phyloP scores from a whole-genome alignment of 2,113 vertebrate genomes.

The Rattus rattus region DNA sequence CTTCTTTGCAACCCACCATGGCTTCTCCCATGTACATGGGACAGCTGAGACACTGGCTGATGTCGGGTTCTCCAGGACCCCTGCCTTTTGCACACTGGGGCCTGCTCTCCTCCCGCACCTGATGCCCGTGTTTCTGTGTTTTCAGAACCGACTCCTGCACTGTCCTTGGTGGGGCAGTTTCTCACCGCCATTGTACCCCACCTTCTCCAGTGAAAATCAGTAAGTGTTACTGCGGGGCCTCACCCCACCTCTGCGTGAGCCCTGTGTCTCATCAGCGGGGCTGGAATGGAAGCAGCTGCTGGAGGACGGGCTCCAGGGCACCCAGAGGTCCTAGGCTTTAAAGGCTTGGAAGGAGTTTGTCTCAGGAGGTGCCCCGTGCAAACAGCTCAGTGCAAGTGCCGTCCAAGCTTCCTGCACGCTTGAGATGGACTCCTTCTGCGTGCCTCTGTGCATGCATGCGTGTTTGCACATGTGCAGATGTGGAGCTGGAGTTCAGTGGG shows the following conservation, averaged over 20 bases:
- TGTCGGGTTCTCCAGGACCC: no score
- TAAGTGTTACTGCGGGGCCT: slow-evolving; percentile 80
- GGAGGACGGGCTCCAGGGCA: no score
- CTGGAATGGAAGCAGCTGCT: not conserved
- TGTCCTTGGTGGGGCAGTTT: slow-evolving; percentile 80
- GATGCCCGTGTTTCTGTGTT: slow-evolving; percentile 53
- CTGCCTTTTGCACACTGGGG: no score
- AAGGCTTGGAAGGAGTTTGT: not conserved
- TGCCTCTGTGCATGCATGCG: no score
- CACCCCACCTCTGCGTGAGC: not conserved
- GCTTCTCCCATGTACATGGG: not conserved
- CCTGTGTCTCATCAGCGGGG: not conserved
- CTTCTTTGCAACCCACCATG: not conserved
- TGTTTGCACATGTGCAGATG: not conserved
- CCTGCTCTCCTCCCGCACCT: not conserved
- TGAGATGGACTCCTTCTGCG: not conserved
- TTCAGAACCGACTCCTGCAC: slow-evolving; percentile 84
- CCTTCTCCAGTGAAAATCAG: slow-evolving; percentile 86
- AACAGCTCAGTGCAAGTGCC: no score
- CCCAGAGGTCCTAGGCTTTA: not conserved
- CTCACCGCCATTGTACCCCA: slow-evolving; percentile 75
- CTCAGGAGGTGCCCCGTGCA: no score
- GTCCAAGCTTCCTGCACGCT: not conserved
- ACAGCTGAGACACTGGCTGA: not conserved
- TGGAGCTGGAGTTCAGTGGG: not conserved